Evolutionary conservation across 2,888 invertebrate species (phyloP).

Genomic region (Idaea aversata): DNA sequence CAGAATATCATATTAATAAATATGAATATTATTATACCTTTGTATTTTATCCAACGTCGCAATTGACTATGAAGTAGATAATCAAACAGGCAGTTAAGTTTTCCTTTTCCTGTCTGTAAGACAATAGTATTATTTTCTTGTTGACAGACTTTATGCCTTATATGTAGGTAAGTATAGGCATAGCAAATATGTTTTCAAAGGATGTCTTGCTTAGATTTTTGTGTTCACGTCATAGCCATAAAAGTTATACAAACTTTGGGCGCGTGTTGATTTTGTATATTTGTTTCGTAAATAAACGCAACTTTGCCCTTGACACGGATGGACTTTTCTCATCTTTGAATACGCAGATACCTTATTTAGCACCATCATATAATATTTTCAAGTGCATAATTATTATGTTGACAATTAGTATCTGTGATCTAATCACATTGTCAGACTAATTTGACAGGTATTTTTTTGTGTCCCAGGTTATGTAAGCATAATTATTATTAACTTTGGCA

Average conservation of each 20-base stretch:
- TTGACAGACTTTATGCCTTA: neutral
- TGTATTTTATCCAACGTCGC: neutral
- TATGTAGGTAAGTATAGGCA: no score
- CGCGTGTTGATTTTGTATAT: neutral
- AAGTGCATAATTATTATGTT: neutral
- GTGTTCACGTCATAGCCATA: neutral
- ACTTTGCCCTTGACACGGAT: slow-evolving; percentile 43
- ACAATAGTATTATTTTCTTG: neutral
- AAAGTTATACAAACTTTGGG: neutral
- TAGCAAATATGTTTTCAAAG: neutral
- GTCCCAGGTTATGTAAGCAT: no score
- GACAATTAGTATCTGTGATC: neutral
- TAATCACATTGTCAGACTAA: neutral
- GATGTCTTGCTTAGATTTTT: neutral
- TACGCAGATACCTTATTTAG: neutral
- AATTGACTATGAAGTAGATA: neutral
- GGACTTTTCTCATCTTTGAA: slow-evolving; percentile 10
- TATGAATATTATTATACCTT: neutral
- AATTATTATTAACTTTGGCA: no score
- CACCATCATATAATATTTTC: neutral
- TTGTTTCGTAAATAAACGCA: slow-evolving; percentile 39
- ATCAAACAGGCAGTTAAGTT: neutral
- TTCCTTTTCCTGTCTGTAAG: neutral
- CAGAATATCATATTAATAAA: neutral
- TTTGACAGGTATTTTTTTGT: neutral